phyloP scores from a whole-genome alignment of 35 echinoderm and acorn worm species.

The Heliocidaris erythrogramma region DNA sequence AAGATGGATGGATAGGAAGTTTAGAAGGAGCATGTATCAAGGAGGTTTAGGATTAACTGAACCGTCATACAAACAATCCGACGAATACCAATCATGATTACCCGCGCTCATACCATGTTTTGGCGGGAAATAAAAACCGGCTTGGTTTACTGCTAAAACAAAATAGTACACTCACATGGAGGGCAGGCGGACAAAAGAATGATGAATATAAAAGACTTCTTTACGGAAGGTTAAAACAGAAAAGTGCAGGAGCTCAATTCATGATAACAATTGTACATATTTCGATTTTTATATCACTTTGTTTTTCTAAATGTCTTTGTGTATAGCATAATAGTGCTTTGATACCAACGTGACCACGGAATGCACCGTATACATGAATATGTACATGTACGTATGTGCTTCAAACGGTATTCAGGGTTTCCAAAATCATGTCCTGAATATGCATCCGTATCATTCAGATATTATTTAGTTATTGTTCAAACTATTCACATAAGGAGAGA shows the following conservation, averaged over 20 bases:
- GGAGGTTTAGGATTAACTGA: neutral
- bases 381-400: too few relatives aligned
- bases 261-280: neutral
- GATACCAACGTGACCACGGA: too few relatives aligned
- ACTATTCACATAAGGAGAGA: too few relatives aligned
- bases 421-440: too few relatives aligned
- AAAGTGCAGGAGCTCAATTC: neutral
- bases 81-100: neutral
- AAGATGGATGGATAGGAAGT: neutral
- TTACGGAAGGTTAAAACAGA: neutral
- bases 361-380: too few relatives aligned
- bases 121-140: conserved; percentile 15
- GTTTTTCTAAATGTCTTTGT: neutral
- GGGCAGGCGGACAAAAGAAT: neutral
- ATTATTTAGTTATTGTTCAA: too few relatives aligned
- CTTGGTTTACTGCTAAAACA: conserved; percentile 12
- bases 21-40: neutral
- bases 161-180: neutral
- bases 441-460: too few relatives aligned
- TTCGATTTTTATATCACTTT: neutral
- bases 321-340: neutral
- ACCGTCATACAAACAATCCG: neutral
- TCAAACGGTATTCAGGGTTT: neutral
- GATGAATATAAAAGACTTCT: neutral
- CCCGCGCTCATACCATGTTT: neutral